Evolutionary conservation across 2,113 vertebrate species (phyloP), one percentile per base, ranked within the genome.

Genomic region (Paralichthys olivaceus): DNA sequence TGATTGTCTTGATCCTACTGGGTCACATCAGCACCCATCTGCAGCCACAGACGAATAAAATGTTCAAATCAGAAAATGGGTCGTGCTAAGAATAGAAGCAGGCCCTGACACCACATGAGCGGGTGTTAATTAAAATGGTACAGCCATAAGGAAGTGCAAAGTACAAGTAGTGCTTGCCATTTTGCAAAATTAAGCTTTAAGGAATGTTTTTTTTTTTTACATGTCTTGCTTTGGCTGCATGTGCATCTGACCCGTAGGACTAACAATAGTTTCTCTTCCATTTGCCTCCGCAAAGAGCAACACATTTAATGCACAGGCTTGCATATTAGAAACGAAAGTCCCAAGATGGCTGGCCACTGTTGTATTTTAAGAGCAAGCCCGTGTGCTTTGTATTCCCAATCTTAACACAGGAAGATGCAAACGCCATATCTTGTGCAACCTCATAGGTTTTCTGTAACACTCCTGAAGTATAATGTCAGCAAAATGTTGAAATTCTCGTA

Each of bases 61-160:
- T 66, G 13, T 34, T 23, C 0, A 69, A 80, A 75, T 59, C 17
- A 25, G 28, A 74, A 80, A 84, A 80, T 84, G 55, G 65, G 86
- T 80, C 72, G 70, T 29, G 71, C 74, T 81, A 78, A 75, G 43
- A 84, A 88, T 87, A 88, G 84, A 73, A 73, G 37, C 28, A 17
- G 28, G 26, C 11, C 32, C 49, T 2, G 55, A 58, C 54, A 80
- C 80, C 76, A 69, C 70, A 62, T 4, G 47, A 53, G 69, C 58
- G 49, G 32, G 57, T 77, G 57, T 69, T 82, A 84, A 89, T 86
- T 76, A 85, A 59, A 51, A 78, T 12, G 22, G 9, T 29, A 19
- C 53, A 22, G 4, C 53, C 25, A 54, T 34, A 56, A 22, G 49
- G 22, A 49, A 58, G 53, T 32, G 22, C 23, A 11, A 68, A 64